Base-by-base conservation (phyloP, 2,797 vertebrate species). In the Mus minutoides region DNA sequence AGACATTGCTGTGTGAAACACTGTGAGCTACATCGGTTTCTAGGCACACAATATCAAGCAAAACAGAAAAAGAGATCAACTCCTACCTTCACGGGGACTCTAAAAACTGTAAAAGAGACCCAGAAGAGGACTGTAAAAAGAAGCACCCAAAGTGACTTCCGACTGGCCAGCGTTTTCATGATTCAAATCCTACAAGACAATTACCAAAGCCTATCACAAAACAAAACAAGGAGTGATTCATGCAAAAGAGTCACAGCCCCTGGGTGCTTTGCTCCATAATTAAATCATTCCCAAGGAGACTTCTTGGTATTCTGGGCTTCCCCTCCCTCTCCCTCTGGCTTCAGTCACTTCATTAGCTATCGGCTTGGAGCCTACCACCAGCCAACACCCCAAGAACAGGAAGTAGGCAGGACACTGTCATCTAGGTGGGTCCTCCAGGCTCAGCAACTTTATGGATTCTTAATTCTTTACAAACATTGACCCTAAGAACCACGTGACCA, bases 61-160 rank as follows among this genome's bases (percentile, higher is more conserved):
- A 82, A 88, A 94, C 56, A 88, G 13, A 78, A 29, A 46, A 86
- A 69, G 16, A 43, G 62, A 75, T 12, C 17, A 64, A 5, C 78
- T 79, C 91, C 17, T 97, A 97, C 96, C 94, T 96, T 88, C 4
- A 16, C 10, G 29, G 82, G 67, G 40, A 80, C 94, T 80, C 17
- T 64, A 56, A 95, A 90, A 94, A 92, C 26, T 29, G 21, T 90
- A 46, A 95, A 86, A 22, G 46, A 79, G 77, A 96, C 82, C 60
- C 62, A 92, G 78, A 82, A 69, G 62, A 79, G 52, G 52, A 87
- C 49, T 7, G 94, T 12, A 76, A 86, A 49, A 54, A 95, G 8
- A 8, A 92, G 12, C 13, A 90, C 6, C 75, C 88, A 43, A n/a
- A 94, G 78, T 2, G 52, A 29, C 58, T 91, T 97, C n/a, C 0